Base-by-base conservation (phyloP, 2,888 invertebrate species). In the Galerucella pusilla region DNA sequence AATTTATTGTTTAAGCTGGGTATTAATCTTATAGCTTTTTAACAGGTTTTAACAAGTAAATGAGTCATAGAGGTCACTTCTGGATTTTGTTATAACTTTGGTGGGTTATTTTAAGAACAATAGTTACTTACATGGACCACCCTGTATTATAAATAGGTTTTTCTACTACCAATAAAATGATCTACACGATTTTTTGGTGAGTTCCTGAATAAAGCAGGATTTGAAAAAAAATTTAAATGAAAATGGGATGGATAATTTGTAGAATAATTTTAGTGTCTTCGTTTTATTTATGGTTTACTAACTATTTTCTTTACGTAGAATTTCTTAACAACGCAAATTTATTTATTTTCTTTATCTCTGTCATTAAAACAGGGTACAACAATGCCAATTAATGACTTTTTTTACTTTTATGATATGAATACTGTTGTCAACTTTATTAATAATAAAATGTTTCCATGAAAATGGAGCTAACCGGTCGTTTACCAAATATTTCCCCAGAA, bases 401-500 rank as follows among this genome's bases (percentile, higher is more conserved):
- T n/a, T 52, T 14, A 42, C 35, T 42, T 42, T 42, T 42, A 42
- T 52, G n/a, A 49, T 14, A 49, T 14, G 49, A 49, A 14, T 12
- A 49, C n/a, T n/a, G 6, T 52, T 52, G 52, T 52, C 5, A 35
- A 35, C 35, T 42, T 42, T 42, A 42, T 14, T 6, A 52, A n/a
- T n/a, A 52, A 52, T 52, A n/a, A 52, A 52, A 52, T 52, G n/a
- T 52, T 52, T 52, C 52, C n/a, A 49, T 16, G 59, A 72, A 42
- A 35, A 74, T 74, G 74, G 69, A 74, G 46, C 14, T 42, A 7
- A 42, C 49, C 6, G n/a, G 28, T 65, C 52, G 69, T 65, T 66
- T 69, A 12, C 63, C 70, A 25, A 75, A 75, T 49, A 45, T 54
- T 54, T 75, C 71, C 1, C 74, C 74, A n/a, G 74, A 67, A 68